Conservation (phyloP, 2,113 vertebrate genomes). For the Andinoacara biseriatus region DNA sequence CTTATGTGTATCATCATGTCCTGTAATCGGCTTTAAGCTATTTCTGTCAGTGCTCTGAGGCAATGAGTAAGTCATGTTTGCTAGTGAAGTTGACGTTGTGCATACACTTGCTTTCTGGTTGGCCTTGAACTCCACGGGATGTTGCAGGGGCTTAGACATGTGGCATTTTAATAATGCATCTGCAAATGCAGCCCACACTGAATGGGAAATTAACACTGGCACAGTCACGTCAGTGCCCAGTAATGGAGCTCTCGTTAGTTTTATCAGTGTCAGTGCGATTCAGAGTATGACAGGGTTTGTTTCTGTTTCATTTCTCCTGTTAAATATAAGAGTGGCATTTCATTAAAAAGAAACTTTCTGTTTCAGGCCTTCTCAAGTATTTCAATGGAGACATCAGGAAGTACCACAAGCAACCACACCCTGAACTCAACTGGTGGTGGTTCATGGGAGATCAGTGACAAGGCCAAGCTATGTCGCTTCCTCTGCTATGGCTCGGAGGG, state of each 20-base stretch:
- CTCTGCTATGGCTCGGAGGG: conserved; percentile 91
- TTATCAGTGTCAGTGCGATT: not conserved
- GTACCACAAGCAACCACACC: conserved; percentile 63
- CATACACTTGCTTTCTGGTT: not conserved
- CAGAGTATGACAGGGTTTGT: not conserved
- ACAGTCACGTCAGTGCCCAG: not conserved
- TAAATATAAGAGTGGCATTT: not conserved
- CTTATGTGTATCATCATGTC: conserved; percentile 43
- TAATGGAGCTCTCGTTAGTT: not conserved
- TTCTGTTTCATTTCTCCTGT: not conserved
- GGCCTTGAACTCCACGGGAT: not conserved
- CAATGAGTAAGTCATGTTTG: conserved; percentile 18
- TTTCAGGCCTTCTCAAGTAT: conserved; percentile 34
- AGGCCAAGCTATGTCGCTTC: conserved; percentile 85
- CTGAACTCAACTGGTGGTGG: conserved; percentile 61
- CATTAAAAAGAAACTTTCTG: not conserved
- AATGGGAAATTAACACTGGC: not conserved
- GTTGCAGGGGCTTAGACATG: not conserved
- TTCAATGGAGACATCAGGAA: conserved; percentile 75
- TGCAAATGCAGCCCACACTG: not conserved
- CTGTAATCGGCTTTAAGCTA: conserved; percentile 69
- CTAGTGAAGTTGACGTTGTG: not conserved
- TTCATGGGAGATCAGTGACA: conserved; percentile 81
- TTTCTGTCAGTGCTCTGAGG: conserved; percentile 42
- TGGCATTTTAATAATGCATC: not conserved